Evolutionary conservation across 2,797 vertebrate species (phyloP), one percentile per base, ranked within the genome.

Genomic region (Sebastolobus altivelis): DNA sequence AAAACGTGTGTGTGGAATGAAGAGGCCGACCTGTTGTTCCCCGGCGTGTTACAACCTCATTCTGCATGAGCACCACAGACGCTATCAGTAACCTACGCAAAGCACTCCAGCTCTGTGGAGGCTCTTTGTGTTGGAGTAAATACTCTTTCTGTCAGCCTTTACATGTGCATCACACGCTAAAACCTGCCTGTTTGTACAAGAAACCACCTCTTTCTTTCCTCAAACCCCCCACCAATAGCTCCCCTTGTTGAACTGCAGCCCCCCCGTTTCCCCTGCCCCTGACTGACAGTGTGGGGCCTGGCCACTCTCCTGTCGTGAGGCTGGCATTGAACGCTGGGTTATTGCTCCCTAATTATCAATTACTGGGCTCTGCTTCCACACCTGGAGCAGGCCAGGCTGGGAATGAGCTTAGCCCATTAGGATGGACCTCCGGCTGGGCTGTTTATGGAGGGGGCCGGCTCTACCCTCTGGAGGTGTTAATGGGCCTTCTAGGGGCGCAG

Each of bases 291-390:
- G 84, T 88, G 77, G 83, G 87, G 91, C 83, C 88, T 61, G 80
- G 85, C 77, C 61, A 79, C 88, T 89, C 88, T 90, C 91, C 90
- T 93, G 87, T 89, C 78, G 80, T 84, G 83, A 89, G 88, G 91
- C 82, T 88, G 75, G 78, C 86, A 84, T 68, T 78, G 84, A 93
- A 87, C 72, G 60, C 79, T 61, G 89, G 90, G 90, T 95, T 94
- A 95, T 94, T 94, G 92, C 91, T 93, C 93, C 78, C 91, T 95
- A 94, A 96, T 95, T 95, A 95, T 95, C 95, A 95, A 96, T 95
- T 95, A 95, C 71, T 74, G 88, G 80, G 86, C 89, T 89, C 79
- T 62, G 82, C 90, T 83, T 94, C 91, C 92, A 93, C 95, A 95
- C 95, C 95, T 95, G 94, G 91, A 94, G 92, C 92, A 91, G 91